phyloP scores from a whole-genome alignment of 2,113 vertebrate species.

The Tragelaphus strepsiceros region DNA sequence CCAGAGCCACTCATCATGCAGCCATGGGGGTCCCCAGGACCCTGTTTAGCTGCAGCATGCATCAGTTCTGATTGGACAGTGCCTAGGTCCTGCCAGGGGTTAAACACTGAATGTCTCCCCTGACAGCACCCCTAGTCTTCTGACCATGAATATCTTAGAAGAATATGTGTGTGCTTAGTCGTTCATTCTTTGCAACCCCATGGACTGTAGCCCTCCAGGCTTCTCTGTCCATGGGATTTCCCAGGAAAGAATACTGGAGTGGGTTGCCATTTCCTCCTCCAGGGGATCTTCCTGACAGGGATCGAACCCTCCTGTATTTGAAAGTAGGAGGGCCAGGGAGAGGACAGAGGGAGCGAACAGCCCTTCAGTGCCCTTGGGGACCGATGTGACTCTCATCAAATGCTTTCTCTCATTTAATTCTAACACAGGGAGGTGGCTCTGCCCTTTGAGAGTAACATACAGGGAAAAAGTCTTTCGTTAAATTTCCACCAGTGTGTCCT shows the following conservation, averaged over 20 bases:
- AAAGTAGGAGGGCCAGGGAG: not conserved
- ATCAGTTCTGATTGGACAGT: not conserved
- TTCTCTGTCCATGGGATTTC: not conserved
- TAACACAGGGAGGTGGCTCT: not conserved
- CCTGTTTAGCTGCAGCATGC: not conserved
- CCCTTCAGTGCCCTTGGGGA: accelerated
- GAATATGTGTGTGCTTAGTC: not conserved
- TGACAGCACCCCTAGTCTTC: not conserved
- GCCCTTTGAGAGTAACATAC: not conserved
- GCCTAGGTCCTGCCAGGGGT: not conserved
- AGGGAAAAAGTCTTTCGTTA: not conserved
- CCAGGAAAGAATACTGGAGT: not conserved
- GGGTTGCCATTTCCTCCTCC: not conserved
- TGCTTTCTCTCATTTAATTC: not conserved
- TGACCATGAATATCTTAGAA: not conserved
- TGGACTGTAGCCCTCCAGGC: not conserved
- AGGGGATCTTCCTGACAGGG: not conserved
- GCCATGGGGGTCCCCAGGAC: not conserved
- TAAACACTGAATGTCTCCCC: not conserved
- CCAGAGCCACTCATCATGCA: not conserved
- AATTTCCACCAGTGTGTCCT: not conserved
- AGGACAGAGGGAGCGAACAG: too few relatives aligned
- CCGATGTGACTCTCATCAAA: accelerated
- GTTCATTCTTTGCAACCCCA: not conserved
- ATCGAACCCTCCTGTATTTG: not conserved